Evolutionary conservation across 2,113 vertebrate species (phyloP), one percentile per base, ranked within the genome.

Genomic region (Agelaius phoeniceus): DNA sequence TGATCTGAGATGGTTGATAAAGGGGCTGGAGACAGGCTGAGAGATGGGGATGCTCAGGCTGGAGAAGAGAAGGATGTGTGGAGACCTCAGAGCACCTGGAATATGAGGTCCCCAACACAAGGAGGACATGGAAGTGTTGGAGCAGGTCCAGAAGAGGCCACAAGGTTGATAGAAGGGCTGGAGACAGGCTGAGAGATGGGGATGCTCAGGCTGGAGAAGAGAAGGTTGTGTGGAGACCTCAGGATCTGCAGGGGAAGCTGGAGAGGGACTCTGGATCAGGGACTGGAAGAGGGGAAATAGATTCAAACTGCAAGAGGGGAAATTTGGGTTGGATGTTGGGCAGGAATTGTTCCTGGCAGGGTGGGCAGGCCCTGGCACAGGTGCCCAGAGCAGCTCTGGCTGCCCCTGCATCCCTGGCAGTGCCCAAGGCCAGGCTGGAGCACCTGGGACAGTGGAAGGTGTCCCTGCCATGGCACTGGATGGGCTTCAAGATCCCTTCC

Each of bases 391-490:
- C 0, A 31, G 75, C n/a, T 87, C 30, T 0, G 41, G 49, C 57
- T 71, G 48, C 19, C 20, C 69, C 62, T 76, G 72, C 17, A 35
- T 22, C 39, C 48, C 62, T 75, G 78, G 52, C 0, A 46, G 19
- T 48, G 48, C 0, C 62, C 78, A 5, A 48, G 26, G 71, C 30
- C 62, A 62, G 30, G 55, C 0, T 68, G 87, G 87, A 76, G 41
- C 55, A 35, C 48, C 41, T 69, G 79, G 39, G 24, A 9, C 0
- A 9, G 14, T 16, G 41, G 41, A 0, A 62, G 4, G 0, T 68
- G 48, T 48, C 69, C 51, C 76, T 51, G 51, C 30, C 44, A 5
- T 57, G 84, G 19, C 6, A 19, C 46, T 20, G 21, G 48, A 31
- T 15, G 63, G 12, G 7, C 14, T 76, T 76, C 35, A 6, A 62